Evolutionary conservation across 2,888 invertebrate genomes (phyloP).

Genomic region (Athalia rosae): DNA sequence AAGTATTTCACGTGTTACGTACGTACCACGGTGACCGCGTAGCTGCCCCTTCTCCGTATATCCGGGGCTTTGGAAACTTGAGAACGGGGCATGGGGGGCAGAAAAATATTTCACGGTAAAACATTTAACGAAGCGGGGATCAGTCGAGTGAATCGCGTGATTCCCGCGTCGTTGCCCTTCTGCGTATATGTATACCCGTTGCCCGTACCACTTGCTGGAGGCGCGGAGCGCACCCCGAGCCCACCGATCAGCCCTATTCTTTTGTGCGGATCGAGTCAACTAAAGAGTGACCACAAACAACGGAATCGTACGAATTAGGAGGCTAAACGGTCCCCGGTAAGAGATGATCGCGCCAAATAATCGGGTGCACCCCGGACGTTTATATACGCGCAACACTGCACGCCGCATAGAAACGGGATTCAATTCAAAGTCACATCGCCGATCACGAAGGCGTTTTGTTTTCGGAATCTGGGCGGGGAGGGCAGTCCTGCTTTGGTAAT

Average conservation of each 20-base stretch:
- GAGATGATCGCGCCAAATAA: conserved; percentile 50
- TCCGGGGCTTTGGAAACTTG: background rate
- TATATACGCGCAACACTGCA: background rate
- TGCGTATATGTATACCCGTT: no score
- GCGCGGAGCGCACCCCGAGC: conserved; percentile 41
- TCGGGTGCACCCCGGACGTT: conserved; percentile 57
- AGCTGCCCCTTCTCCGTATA: no score
- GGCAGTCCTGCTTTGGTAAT: conserved; percentile 70
- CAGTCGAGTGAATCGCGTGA: conserved; percentile 3
- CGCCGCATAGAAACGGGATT: conserved; percentile 51
- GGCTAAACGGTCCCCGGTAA: conserved; percentile 56
- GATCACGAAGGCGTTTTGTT: conserved; percentile 72
- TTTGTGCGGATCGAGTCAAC: conserved; percentile 44
- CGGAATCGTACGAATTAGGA: conserved; percentile 65
- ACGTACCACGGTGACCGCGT: no score
- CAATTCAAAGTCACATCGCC: conserved; percentile 65
- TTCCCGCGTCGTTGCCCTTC: conserved; percentile 8
- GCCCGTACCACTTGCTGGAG: conserved; percentile 30
- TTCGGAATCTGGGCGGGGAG: conserved; percentile 70
- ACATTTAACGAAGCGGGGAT: conserved; percentile 34
- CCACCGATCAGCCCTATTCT: conserved; percentile 1
- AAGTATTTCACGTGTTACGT: no score
- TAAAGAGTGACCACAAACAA: conserved; percentile 72
- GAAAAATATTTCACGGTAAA: conserved; percentile 29
- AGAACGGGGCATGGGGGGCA: background rate